Conservation (phyloP, 2,797 vertebrate genomes). For the Acipenser ruthenus region DNA sequence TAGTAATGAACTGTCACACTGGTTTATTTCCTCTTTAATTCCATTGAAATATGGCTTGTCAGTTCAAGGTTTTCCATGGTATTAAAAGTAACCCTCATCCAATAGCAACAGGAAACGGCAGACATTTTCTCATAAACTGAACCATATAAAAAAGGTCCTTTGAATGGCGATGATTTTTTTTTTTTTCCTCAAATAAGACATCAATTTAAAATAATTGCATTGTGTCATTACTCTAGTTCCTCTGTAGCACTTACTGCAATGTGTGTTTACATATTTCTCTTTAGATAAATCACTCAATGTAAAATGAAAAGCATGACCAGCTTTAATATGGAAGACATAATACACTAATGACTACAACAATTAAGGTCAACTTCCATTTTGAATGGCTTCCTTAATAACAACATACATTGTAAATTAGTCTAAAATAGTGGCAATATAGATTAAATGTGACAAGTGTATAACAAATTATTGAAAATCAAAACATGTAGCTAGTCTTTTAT, state of each 20-base stretch:
- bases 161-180: neutral
- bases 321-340: no score
- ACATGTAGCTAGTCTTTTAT: no score
- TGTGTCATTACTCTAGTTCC: neutral
- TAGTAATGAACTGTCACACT: conserved; percentile 31
- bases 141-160: neutral
- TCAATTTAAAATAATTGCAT: neutral
- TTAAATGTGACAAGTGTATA: no score
- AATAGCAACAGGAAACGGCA: conserved; percentile 5
- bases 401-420: no score
- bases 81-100: neutral
- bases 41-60: conserved; percentile 26
- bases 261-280: no score
- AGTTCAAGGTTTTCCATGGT: conserved; percentile 24
- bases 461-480: no score
- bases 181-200: neutral
- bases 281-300: no score
- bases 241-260: neutral
- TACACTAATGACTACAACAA: no score
- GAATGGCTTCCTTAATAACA: no score
- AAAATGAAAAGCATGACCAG: no score
- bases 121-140: conserved; percentile 3
- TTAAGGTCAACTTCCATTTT: no score
- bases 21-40: conserved; percentile 32
- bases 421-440: no score